A percentile compares a stretch with the other conserved stretches of the same genome.
Conservation (phyloP, 2,113 vertebrate species). For the Rissa tridactyla region DNA sequence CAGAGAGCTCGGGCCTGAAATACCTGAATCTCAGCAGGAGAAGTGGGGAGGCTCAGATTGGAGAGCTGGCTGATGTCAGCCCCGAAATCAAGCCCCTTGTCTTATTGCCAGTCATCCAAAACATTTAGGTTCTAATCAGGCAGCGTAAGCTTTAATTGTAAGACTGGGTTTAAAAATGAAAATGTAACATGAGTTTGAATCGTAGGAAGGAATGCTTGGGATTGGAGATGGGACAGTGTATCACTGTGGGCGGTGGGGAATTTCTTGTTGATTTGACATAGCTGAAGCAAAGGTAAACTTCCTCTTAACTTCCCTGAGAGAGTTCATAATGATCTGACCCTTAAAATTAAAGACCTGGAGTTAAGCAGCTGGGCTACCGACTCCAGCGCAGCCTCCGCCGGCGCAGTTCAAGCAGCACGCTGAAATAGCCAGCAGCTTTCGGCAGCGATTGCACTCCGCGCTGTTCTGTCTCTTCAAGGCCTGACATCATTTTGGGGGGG, state of each 20-base stretch:
- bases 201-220: neutral
- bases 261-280: slow-evolving; percentile 20
- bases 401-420: neutral
- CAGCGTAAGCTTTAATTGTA: neutral
- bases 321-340: neutral
- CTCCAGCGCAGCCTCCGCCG: neutral
- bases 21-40: neutral
- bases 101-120: neutral
- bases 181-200: neutral
- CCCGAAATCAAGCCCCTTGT: neutral
- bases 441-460: neutral
- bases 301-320: neutral
- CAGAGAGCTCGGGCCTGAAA: neutral
- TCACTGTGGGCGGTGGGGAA: neutral
- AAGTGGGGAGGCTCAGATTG: neutral
- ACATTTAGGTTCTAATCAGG: neutral
- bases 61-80: neutral
- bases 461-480: slow-evolving; percentile 1
- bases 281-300: slow-evolving; percentile 2
- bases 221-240: neutral
- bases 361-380: neutral
- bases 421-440: neutral
- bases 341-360: slow-evolving; percentile 20
- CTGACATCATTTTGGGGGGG: neutral
- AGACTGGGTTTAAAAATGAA: neutral